phyloP scores from a whole-genome alignment of 2,797 vertebrate species.

The Argentina silus region DNA sequence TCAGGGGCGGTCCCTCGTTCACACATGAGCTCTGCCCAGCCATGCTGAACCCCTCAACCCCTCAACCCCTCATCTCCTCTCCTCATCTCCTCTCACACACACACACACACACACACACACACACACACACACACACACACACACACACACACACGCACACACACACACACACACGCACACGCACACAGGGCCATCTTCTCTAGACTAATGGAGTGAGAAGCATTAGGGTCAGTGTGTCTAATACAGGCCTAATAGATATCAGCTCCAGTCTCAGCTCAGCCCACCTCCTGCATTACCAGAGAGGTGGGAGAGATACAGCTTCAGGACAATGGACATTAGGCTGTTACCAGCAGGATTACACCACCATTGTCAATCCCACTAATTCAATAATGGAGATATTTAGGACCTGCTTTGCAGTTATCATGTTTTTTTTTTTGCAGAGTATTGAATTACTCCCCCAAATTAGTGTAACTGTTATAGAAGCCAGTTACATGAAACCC shows the following conservation, averaged over 20 bases:
- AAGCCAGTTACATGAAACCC: no score
- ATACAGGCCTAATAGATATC: slow-evolving; percentile 76
- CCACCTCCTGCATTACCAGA: slow-evolving; percentile 68
- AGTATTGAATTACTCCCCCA: background rate
- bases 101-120: slow-evolving; percentile 12
- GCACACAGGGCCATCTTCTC: slow-evolving; percentile 45
- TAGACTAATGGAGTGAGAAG: slow-evolving; percentile 75
- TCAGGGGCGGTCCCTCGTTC: slow-evolving; percentile 76
- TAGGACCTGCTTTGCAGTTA: slow-evolving; percentile 9
- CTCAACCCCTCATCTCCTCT: slow-evolving; percentile 68
- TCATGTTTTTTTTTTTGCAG: background rate
- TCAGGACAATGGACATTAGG: slow-evolving; percentile 52
- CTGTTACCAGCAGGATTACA: slow-evolving; percentile 44
- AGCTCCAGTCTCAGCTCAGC: slow-evolving; percentile 50
- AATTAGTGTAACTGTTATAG: no score
- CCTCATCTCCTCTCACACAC: slow-evolving; percentile 40
- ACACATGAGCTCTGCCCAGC: slow-evolving; percentile 79
- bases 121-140: no score
- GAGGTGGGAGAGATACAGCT: slow-evolving; percentile 56
- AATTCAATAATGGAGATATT: slow-evolving; percentile 34
- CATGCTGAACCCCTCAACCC: slow-evolving; percentile 76
- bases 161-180: slow-evolving; percentile 11
- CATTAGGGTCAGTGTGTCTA: slow-evolving; percentile 78
- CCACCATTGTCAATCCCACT: slow-evolving; percentile 26
- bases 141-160: no score